These are phyloP conservation scores for Sardinella longiceps DNA, from an alignment of 2,797 vertebrate genomes.

Conservation along the genomic window DNA sequence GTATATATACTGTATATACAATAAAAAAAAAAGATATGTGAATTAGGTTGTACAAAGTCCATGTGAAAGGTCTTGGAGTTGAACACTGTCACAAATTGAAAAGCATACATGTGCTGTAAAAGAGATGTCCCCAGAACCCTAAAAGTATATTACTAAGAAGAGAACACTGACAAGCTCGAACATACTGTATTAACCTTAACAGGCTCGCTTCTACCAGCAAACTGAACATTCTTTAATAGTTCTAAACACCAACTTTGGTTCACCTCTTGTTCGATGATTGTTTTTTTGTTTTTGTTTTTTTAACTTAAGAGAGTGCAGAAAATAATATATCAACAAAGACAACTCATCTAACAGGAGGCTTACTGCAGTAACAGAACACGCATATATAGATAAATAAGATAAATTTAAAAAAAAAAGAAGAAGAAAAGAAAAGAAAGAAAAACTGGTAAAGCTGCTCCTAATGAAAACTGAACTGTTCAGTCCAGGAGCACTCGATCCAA, in stretches of 20 bases:
- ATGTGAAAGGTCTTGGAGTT: not conserved
- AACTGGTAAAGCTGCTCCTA: not conserved
- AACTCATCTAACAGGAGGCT: not conserved
- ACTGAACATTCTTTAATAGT: not conserved
- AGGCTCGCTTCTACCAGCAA: not conserved
- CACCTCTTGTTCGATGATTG: not conserved
- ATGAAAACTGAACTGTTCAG: not conserved
- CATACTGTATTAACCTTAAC: not conserved
- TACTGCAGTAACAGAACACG: not conserved
- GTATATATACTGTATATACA: too few species aligned
- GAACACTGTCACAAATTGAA: not conserved
- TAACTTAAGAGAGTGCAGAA: not conserved
- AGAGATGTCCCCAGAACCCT: not conserved
- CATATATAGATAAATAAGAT: too few species aligned
- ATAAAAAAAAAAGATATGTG: slow-evolving; percentile 32
- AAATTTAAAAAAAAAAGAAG: not conserved
- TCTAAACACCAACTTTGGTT: not conserved
- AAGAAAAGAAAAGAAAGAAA: not conserved
- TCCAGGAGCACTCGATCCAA: not conserved
- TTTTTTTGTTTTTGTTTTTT: not conserved
- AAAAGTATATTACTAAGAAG: not conserved
- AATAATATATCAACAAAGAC: not conserved
- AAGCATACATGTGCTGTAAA: not conserved
- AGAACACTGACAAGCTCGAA: not conserved
- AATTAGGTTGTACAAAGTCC: slow-evolving; percentile 21